Evolutionary conservation across 2,113 vertebrate species (phyloP).

Genomic region (Arizona elegans): DNA sequence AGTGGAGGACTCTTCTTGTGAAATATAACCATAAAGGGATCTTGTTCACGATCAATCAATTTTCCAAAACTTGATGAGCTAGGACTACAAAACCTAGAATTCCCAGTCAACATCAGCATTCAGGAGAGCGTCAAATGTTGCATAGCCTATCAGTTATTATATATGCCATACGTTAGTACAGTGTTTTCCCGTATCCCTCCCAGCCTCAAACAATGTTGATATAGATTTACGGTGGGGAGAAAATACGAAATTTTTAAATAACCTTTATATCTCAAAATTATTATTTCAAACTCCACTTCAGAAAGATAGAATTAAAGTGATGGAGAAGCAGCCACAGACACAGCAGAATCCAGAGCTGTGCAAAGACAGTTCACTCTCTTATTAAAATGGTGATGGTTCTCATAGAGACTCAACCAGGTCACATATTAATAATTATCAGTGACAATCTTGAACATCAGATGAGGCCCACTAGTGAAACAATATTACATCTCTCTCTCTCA

Average conservation of each 20-base stretch:
- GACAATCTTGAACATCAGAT: slow-evolving; percentile 85
- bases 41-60: not conserved
- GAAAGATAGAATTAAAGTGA: slow-evolving; percentile 30
- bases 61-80: not conserved
- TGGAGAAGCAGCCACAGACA: slow-evolving; percentile 16
- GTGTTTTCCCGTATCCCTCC: not conserved
- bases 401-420: slow-evolving; percentile 79
- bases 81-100: not conserved
- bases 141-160: not conserved
- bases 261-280: not conserved
- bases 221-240: not conserved
- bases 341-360: not conserved
- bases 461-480: slow-evolving; percentile 85
- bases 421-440: slow-evolving; percentile 89
- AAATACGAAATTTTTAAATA: not conserved
- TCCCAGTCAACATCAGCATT: not conserved
- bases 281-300: not conserved
- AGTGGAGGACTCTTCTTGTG: too few species aligned
- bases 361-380: slow-evolving; percentile 61
- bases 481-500: slow-evolving; percentile 86
- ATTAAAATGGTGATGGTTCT: slow-evolving; percentile 75
- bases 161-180: not conserved
- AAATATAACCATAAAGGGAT: not conserved
- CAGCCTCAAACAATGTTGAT: not conserved
- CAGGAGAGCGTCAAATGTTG: not conserved